These are phyloP conservation scores for Cheilosia grossa DNA, from an alignment of 2,888 invertebrate genomes.

Conservation along the genomic window DNA sequence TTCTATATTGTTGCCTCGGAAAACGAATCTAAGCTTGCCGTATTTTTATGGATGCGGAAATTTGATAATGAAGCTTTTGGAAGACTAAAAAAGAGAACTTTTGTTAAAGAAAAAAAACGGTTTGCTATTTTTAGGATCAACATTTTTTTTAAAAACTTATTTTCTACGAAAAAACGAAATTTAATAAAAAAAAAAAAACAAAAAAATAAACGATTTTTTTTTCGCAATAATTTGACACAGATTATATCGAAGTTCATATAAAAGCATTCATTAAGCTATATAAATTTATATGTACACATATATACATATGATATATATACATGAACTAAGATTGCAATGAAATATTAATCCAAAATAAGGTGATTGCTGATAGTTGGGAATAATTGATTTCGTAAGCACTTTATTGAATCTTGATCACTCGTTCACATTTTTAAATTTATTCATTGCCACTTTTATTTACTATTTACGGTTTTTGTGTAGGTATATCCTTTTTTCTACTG, in stretches of 20 bases:
- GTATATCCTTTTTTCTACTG: background rate
- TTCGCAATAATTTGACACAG: background rate
- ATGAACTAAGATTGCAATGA: constrained; percentile 1
- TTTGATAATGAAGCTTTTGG: constrained; percentile 65
- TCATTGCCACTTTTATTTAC: constrained; percentile 14
- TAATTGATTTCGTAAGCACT: constrained; percentile 12
- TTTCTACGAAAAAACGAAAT: background rate
- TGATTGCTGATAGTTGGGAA: constrained; percentile 57
- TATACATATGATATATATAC: background rate
- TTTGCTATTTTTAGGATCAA: constrained; percentile 39
- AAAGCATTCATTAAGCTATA: too few relatives aligned
- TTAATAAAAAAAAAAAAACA: background rate
- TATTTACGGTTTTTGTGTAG: constrained; percentile 1
- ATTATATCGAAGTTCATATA: background rate
- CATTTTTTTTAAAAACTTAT: background rate
- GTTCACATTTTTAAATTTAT: constrained; percentile 24
- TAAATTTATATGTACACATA: background rate
- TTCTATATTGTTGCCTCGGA: constrained; percentile 38
- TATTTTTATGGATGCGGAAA: constrained; percentile 65
- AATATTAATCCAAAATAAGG: constrained; percentile 54
- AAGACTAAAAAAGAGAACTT: constrained; percentile 22
- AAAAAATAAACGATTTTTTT: background rate
- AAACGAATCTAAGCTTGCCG: constrained; percentile 29
- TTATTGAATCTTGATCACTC: constrained; percentile 7
- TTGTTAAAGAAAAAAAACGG: constrained; percentile 13